phyloP scores from a whole-genome alignment of 2,888 invertebrate genomes.

The Diploptera punctata region DNA sequence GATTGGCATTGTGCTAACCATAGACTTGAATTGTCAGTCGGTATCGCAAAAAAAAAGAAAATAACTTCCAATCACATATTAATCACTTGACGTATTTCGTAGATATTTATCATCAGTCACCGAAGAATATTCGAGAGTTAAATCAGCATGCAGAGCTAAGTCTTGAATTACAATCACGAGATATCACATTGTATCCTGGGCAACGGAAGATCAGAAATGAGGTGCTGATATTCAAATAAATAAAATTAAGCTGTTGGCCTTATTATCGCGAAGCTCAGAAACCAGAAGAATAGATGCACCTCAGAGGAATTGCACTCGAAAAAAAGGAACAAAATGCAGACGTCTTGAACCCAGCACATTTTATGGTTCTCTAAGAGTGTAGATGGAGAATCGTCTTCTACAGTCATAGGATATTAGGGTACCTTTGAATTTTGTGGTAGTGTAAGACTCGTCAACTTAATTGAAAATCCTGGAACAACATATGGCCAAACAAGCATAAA shows the following conservation, averaged over 20 bases:
- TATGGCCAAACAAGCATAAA: neutral
- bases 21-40: neutral
- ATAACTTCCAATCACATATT: neutral
- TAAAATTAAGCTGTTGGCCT: neutral
- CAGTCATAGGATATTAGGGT: neutral
- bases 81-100: neutral
- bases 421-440: too few species aligned
- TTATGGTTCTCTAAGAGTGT: neutral
- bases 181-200: too few species aligned
- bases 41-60: neutral
- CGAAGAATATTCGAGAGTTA: neutral
- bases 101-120: neutral
- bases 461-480: too few species aligned
- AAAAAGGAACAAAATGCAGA: neutral
- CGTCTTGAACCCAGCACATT: neutral
- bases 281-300: neutral
- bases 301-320: neutral
- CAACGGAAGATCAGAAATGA: neutral
- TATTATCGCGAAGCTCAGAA: neutral
- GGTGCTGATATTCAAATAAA: neutral
- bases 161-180: neutral
- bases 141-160: neutral
- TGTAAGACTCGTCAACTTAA: too few species aligned
- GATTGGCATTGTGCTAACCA: conserved; percentile 1
- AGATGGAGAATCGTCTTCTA: neutral